Evolutionary conservation across 2,113 vertebrate genomes (phyloP), one percentile per base, ranked within the genome.

Genomic region (Ornithorhynchus anatinus): DNA sequence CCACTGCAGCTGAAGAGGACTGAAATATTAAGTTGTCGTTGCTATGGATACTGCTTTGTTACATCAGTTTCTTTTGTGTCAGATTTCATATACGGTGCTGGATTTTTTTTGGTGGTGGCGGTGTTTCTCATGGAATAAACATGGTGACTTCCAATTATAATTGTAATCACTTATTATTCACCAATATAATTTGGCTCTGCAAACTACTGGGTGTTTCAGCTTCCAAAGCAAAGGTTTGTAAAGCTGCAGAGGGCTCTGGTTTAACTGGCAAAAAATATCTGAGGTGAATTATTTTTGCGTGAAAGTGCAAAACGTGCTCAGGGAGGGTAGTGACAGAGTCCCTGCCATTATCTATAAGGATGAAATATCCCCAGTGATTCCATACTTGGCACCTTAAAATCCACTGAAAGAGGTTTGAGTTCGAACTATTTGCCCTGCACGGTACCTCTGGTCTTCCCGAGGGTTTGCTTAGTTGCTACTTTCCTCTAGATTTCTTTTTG

Each of bases 1-100:
- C 96, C 96, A 88, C 92, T 96, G 97, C 96, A 96, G 97, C 96
- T 98, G 96, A 96, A 94, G 96, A 96, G 95, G 94, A 91, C 92
- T 88, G 95, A 96, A 96, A 97, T 98, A 99, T 97, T 97, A 98
- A 96, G 96, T 96, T 96, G 95, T 94, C 92, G 97, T 99, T 97
- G 92, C 98, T 89, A 98, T 98, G 95, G 95, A 93, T 94, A 98
- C 97, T 88, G 88, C 91, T 97, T 98, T 95, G 94, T 94, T 96
- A 92, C 93, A 87, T 91, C 87, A 85, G 89, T 94, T 94, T 87
- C 94, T 95, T 95, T 92, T 91, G 92, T 94, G 94, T 91, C 88
- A 47, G 79, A 87, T 93, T 93, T 91, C 86, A 86, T 87, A 88
- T 76, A 25, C 74, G 3, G 76, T 4, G 51, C 42, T 59, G 76